Evolutionary conservation across 1,140 invertebrate species (phyloP), one percentile per base, ranked within the genome.

Genomic region (Trichogramma pretiosum): DNA sequence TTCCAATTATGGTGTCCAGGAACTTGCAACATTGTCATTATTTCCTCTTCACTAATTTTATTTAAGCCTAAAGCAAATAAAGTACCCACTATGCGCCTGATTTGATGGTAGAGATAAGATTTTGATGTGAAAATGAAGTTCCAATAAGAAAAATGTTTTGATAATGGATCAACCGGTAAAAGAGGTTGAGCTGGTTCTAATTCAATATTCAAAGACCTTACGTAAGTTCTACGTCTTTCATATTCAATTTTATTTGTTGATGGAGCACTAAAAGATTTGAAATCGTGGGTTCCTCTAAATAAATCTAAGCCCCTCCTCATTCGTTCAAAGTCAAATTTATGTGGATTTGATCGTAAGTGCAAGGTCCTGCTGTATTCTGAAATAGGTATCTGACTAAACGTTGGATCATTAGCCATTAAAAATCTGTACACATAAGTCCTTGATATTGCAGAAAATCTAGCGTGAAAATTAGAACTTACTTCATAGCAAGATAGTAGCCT

Each of bases 71-170:
- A 64, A 5, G 71, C 68, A 33, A 85, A 57, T 16, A 87, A 56
- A 7, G 77, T 59, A 19, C 77, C 81, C 19, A 87, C 72, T 61
- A 84, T 88, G 18, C 83, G 75, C 33, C 85, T 41, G 62, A 82
- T 81, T 72, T 86, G 83, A 57, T 81, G 83, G 61, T 86, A 81
- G 13, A 86, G 65, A 71, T 85, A 87, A 11, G 75, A 73, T 56
- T 59, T 71, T 19, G 76, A 75, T 40, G 67, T 74, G 14, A 82
- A 72, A 47, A 72, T 72, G 26, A 87, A 65, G 58, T 87, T 74
- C 72, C 76, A 84, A 58, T 80, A 84, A 56, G 79, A 61, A 54
- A 77, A 79, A 16, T 70, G 53, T 13, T 63, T 50, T 0, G 71
- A 53, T 10, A 68, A 48, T 22, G 56, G 48, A 50, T 57, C 56